Percentiles rank a stretch among this genome's conserved stretches.
Evolutionary conservation across 2,888 invertebrate species (phyloP).

Genomic region (Nephrotoma appendiculata): DNA sequence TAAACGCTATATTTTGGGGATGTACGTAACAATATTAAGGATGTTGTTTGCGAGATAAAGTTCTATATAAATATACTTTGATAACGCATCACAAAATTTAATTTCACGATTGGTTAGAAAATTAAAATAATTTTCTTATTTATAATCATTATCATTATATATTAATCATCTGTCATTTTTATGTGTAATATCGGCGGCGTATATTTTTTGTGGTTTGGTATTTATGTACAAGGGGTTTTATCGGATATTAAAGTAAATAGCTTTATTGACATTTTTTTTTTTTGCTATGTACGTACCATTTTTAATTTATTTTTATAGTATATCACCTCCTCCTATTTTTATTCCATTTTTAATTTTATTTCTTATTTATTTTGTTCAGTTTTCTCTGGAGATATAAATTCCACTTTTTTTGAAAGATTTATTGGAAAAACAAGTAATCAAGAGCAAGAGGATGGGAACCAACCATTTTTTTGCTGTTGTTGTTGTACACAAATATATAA

Average conservation of each 20-base stretch:
- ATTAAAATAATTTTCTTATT: conserved; percentile 1
- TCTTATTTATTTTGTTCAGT: neutral
- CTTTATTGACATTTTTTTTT: neutral
- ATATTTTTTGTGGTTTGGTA: neutral
- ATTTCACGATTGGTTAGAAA: conserved; percentile 3
- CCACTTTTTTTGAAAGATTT: neutral
- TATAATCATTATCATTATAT: neutral
- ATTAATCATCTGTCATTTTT: neutral
- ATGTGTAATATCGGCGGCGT: neutral
- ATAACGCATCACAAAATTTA: neutral
- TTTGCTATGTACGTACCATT: neutral
- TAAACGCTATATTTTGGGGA: neutral
- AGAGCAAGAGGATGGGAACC: neutral
- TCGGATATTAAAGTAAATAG: neutral
- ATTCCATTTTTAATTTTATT: neutral
- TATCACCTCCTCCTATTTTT: neutral
- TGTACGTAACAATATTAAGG: neutral
- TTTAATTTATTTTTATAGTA: neutral
- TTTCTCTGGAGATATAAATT: conserved; percentile 1
- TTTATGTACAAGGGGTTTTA: neutral
- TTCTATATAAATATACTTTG: neutral
- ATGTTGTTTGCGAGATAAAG: neutral
- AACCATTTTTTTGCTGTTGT: neutral
- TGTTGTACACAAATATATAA: neutral
- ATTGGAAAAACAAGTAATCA: neutral